These are phyloP conservation scores for Heliconius hermathena DNA, from an alignment of 1,140 invertebrate species.

Conservation along the genomic window DNA sequence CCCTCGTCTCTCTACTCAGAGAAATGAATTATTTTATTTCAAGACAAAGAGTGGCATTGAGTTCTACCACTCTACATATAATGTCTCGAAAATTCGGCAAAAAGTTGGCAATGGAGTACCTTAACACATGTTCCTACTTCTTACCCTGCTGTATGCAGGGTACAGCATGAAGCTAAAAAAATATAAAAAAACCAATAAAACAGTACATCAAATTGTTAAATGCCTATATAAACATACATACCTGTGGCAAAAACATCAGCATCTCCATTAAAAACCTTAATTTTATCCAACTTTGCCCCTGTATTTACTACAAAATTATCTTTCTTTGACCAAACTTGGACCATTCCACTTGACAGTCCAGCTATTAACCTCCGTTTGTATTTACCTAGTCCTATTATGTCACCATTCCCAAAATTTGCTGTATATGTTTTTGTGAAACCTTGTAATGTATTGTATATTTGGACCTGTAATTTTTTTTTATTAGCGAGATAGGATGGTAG, in stretches of 20 bases:
- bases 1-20: no score
- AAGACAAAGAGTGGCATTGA: no score
- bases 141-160: no score
- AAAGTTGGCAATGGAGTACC: no score
- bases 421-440: slow-evolving; percentile 56
- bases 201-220: not conserved
- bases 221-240: slow-evolving; percentile 28
- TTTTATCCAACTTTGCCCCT: slow-evolving; percentile 65
- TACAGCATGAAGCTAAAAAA: no score
- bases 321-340: slow-evolving; percentile 69
- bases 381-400: slow-evolving; percentile 58
- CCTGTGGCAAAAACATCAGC: slow-evolving; percentile 61
- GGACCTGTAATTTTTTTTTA: slow-evolving; percentile 46
- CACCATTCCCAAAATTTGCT: slow-evolving; percentile 55
- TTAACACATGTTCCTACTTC: no score
- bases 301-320: slow-evolving; percentile 48
- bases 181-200: no score
- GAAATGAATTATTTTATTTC: no score
- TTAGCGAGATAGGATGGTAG: no score
- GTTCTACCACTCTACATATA: no score
- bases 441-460: slow-evolving; percentile 57
- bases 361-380: slow-evolving; percentile 50
- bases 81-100: no score
- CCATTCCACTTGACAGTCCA: slow-evolving; percentile 55
- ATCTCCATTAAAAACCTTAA: slow-evolving; percentile 72